These are phyloP conservation scores for Epicampocera succincta DNA, from an alignment of 2,888 invertebrate genomes.

Conservation along the genomic window DNA sequence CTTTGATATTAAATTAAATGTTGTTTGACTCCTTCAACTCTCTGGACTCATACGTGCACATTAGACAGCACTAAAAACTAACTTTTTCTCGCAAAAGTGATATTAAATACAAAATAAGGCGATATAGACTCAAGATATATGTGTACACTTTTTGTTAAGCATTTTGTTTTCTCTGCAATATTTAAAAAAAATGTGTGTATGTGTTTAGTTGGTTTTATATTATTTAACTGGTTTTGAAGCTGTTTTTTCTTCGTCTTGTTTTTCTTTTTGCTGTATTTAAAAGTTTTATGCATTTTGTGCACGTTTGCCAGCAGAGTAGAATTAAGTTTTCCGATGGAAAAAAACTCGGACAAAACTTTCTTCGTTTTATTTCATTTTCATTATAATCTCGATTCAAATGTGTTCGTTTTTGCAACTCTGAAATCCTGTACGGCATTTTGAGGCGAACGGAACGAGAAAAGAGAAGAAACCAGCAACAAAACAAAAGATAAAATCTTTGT, in stretches of 20 bases:
- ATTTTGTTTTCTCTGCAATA: conserved; percentile 18
- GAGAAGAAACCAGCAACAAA: conserved; percentile 4
- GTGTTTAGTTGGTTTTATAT: too few species aligned
- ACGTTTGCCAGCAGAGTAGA: conserved; percentile 43
- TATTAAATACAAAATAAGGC: conserved; percentile 16
- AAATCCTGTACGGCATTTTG: conserved; percentile 18
- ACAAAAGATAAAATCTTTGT: conserved; percentile 49
- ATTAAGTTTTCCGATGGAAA: conserved; percentile 42
- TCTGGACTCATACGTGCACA: not conserved
- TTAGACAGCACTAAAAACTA: not conserved
- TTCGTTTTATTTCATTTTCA: conserved; percentile 34
- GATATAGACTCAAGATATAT: conserved; percentile 21
- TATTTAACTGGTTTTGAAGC: too few species aligned
- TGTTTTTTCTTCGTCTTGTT: not conserved
- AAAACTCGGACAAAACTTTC: conserved; percentile 1
- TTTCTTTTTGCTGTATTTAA: conserved; percentile 33
- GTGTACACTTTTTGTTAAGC: not conserved
- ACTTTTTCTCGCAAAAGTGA: conserved; percentile 20
- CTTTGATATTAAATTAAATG: too few species aligned
- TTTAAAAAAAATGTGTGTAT: not conserved
- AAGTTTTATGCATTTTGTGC: conserved; percentile 60
- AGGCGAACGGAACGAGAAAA: not conserved
- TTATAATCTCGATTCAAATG: conserved; percentile 37
- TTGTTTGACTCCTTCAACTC: not conserved
- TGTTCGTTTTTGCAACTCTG: not conserved